These are phyloP conservation scores for Anseranas semipalmata DNA, from an alignment of 2,113 vertebrate genomes.

Conservation along the genomic window DNA sequence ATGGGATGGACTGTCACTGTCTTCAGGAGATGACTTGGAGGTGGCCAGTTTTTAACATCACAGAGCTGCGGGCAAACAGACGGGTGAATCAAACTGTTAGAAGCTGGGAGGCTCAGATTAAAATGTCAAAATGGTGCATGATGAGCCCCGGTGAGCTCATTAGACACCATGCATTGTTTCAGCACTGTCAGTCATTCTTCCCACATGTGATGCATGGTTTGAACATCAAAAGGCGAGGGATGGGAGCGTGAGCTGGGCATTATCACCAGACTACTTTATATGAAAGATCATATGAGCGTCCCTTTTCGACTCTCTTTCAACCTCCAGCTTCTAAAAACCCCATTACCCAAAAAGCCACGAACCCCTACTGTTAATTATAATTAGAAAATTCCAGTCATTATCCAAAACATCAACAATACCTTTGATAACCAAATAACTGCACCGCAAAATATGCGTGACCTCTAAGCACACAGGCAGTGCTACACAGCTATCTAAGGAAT, in stretches of 20 bases:
- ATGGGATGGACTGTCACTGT: background rate
- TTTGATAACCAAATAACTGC: background rate
- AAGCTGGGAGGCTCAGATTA: background rate
- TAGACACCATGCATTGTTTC: background rate
- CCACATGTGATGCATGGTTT: background rate
- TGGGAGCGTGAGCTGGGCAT: background rate
- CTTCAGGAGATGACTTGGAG: background rate
- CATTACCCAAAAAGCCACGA: background rate
- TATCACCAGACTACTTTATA: slow-evolving; percentile 11
- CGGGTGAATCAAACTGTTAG: background rate
- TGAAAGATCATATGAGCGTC: background rate
- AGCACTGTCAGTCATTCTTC: slow-evolving; percentile 16
- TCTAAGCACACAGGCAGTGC: background rate
- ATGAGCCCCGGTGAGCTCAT: slow-evolving; percentile 7
- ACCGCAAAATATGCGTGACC: background rate
- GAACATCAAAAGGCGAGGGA: background rate
- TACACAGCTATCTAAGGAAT: background rate
- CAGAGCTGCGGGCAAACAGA: background rate
- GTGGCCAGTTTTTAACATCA: background rate
- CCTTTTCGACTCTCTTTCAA: slow-evolving; percentile 11
- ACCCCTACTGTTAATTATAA: slow-evolving; percentile 7
- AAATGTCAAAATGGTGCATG: background rate
- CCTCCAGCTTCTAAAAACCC: background rate
- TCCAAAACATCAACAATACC: background rate
- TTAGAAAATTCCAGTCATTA: slow-evolving; percentile 5